A percentile compares a stretch with the other conserved stretches of the same genome.
Evolutionary conservation across 2,888 invertebrate genomes (phyloP).

Genomic region (Epicampocera succincta): DNA sequence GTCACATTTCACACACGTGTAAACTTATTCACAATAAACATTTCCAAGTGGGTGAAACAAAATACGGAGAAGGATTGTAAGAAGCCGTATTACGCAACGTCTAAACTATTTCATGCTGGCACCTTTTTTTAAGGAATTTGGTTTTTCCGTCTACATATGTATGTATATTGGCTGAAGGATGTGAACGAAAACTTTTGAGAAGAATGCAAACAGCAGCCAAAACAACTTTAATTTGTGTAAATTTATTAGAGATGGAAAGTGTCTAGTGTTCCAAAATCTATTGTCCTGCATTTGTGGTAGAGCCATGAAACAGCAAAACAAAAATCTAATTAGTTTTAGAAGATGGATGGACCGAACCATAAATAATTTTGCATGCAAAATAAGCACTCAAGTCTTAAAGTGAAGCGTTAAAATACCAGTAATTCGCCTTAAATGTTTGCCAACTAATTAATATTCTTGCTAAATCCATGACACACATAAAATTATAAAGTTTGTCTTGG

Average conservation of each 20-base stretch:
- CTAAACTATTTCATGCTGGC: neutral
- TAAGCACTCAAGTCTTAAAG: slow-evolving; percentile 32
- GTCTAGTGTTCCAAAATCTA: neutral
- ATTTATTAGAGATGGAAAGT: neutral
- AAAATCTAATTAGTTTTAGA: slow-evolving; percentile 63
- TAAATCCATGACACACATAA: slow-evolving; percentile 1
- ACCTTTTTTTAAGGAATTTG: slow-evolving; percentile 1
- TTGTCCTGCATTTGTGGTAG: neutral
- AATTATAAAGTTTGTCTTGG: neutral
- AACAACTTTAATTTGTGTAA: neutral
- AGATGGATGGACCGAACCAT: slow-evolving; percentile 61
- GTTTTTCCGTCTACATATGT: neutral
- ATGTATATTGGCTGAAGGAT: neutral
- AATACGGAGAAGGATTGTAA: no score
- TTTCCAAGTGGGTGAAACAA: no score
- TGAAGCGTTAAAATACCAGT: slow-evolving; percentile 13
- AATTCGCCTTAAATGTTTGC: slow-evolving; percentile 39
- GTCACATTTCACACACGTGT: no score
- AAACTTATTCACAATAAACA: no score
- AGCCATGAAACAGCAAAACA: slow-evolving; percentile 40
- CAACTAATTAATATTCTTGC: slow-evolving; percentile 11
- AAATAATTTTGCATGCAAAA: slow-evolving; percentile 32
- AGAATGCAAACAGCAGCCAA: neutral
- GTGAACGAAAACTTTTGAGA: slow-evolving; percentile 3
- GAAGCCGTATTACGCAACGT: no score